Evolutionary conservation across 2,888 invertebrate species (phyloP).

Genomic region (Meliscaeva auricollis): DNA sequence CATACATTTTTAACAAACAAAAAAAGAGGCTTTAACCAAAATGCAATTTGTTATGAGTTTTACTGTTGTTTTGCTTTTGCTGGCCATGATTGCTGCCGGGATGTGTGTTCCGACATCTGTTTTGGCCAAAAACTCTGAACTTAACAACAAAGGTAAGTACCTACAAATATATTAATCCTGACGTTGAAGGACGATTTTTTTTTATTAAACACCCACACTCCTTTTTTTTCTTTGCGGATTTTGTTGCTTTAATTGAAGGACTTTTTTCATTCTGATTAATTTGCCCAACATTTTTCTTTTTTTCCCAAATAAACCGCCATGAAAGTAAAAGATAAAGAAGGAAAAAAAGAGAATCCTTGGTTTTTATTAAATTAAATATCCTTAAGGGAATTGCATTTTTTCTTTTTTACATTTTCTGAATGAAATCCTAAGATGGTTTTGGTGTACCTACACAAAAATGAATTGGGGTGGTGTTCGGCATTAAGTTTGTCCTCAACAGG

Average conservation of each 20-base stretch:
- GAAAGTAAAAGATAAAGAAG: not conserved
- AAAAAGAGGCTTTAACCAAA: not conserved
- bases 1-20: not conserved
- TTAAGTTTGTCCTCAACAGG: slow-evolving; percentile 19
- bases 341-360: slow-evolving; percentile 20
- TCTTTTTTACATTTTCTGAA: not conserved
- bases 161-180: not conserved
- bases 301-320: not conserved
- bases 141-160: slow-evolving; percentile 78
- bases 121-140: slow-evolving; percentile 82
- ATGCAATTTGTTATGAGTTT: slow-evolving; percentile 63
- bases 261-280: slow-evolving; percentile 11
- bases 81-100: slow-evolving; percentile 79
- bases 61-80: slow-evolving; percentile 66
- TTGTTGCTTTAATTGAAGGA: not conserved
- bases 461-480: not conserved
- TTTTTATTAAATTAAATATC: slow-evolving; percentile 44
- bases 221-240: not conserved
- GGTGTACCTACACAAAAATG: slow-evolving; percentile 5
- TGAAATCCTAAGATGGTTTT: not conserved
- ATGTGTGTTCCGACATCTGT: slow-evolving; percentile 83
- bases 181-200: slow-evolving; percentile 32
- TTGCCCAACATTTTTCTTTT: not conserved
- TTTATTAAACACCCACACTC: not conserved
- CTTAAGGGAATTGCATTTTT: slow-evolving; percentile 15